A percentile compares a stretch with the other conserved stretches of the same genome.
Evolutionary conservation across 2,113 vertebrate genomes (phyloP).

Genomic region (Sinocyclocheilus maitianheensis): DNA sequence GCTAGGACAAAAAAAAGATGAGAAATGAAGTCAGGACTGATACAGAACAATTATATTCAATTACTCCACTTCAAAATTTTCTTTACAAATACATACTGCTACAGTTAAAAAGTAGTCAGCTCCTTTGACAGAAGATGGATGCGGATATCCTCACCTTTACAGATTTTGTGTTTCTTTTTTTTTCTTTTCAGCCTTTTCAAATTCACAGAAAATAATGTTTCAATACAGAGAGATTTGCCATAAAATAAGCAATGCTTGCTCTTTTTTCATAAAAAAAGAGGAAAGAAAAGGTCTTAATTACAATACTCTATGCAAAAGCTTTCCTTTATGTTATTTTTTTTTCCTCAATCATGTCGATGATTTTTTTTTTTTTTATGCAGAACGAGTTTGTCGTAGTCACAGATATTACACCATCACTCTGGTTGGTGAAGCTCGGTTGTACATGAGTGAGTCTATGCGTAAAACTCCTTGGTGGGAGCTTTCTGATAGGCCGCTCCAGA

Average conservation of each 20-base stretch:
- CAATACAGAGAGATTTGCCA: slow-evolving; percentile 91
- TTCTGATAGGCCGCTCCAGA: slow-evolving; percentile 97
- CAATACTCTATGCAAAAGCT: slow-evolving; percentile 95
- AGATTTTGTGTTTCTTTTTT: slow-evolving; percentile 52
- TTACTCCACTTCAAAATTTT: slow-evolving; percentile 75
- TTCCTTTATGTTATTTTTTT: slow-evolving; percentile 77
- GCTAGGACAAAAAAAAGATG: slow-evolving; percentile 83
- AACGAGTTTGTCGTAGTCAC: slow-evolving; percentile 86
- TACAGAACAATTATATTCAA: slow-evolving; percentile 85
- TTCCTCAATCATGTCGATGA: slow-evolving; percentile 53
- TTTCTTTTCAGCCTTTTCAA: slow-evolving; percentile 77
- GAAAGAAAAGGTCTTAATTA: slow-evolving; percentile 80
- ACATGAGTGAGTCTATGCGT: slow-evolving; percentile 82
- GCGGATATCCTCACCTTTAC: slow-evolving; percentile 64
- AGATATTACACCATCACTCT: slow-evolving; percentile 72
- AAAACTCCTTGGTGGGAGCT: slow-evolving; percentile 99
- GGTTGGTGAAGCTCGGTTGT: slow-evolving; percentile 67
- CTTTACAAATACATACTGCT: slow-evolving; percentile 86
- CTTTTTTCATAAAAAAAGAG: slow-evolving; percentile 68
- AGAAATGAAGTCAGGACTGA: slow-evolving; percentile 75
- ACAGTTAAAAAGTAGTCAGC: slow-evolving; percentile 85
- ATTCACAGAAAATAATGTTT: slow-evolving; percentile 92
- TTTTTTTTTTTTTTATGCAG: slow-evolving; percentile 54
- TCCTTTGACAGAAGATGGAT: slow-evolving; percentile 79
- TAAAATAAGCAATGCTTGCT: slow-evolving; percentile 82